Conservation (phyloP, 2,113 vertebrate species). For the Dipodomys ordii region DNA sequence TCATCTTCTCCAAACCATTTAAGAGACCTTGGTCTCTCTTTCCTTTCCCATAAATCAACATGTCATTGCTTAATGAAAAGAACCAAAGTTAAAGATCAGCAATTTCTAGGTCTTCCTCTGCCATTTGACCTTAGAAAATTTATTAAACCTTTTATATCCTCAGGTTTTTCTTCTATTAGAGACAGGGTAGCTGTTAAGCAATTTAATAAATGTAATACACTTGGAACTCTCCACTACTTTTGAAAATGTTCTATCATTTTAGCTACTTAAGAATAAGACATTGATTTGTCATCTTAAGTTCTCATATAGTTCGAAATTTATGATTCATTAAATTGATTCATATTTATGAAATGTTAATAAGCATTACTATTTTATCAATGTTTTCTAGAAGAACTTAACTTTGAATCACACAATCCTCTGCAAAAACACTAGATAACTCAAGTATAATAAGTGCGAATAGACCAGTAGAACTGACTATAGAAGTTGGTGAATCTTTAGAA, state of each 20-base stretch:
- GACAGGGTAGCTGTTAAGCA: neutral
- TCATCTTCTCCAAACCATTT: neutral
- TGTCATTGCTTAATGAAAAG: neutral
- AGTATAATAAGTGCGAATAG: constrained; percentile 63
- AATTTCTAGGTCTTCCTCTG: neutral
- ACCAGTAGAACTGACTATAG: constrained; percentile 52
- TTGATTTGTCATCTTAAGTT: neutral
- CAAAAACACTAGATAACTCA: neutral
- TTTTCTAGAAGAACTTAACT: constrained; percentile 55
- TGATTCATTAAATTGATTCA: neutral
- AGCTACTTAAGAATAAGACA: neutral
- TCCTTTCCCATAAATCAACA: neutral
- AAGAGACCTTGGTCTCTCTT: neutral
- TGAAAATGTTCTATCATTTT: neutral
- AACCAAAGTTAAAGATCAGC: neutral
- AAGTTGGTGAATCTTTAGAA: constrained; percentile 57
- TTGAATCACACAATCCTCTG: constrained; percentile 5
- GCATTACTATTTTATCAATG: neutral
- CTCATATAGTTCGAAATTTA: neutral
- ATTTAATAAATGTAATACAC: neutral
- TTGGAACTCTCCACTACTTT: neutral
- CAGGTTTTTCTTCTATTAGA: neutral
- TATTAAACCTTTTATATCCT: neutral
- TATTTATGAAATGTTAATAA: constrained; percentile 46
- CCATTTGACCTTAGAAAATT: neutral